Evolutionary conservation across 2,888 invertebrate species (phyloP).

Genomic region (Idaea dimidiata): DNA sequence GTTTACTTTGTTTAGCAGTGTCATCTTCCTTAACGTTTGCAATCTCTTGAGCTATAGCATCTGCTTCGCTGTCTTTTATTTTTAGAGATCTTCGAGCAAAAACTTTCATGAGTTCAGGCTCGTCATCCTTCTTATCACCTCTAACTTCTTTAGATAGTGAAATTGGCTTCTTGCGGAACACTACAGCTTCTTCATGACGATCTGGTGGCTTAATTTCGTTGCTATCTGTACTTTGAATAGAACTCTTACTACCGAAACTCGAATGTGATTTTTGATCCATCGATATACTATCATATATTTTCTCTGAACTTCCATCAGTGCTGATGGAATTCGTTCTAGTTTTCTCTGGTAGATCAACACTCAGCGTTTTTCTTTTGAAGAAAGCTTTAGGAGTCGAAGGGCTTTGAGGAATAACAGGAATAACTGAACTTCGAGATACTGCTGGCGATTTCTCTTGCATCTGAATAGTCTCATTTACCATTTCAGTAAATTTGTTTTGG

Average conservation of each 20-base stretch:
- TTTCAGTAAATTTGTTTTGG: conserved; percentile 49
- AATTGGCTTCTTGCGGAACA: conserved; percentile 80
- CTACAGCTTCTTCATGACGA: conserved; percentile 71
- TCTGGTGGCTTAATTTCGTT: conserved; percentile 66
- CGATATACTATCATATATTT: conserved; percentile 70
- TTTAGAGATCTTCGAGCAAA: conserved; percentile 90
- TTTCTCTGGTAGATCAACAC: conserved; percentile 75
- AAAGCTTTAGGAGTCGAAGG: conserved; percentile 72
- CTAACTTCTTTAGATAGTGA: conserved; percentile 62
- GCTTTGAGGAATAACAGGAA: conserved; percentile 51
- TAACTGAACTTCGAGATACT: conserved; percentile 39
- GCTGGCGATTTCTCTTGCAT: conserved; percentile 54
- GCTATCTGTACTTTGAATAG: conserved; percentile 72
- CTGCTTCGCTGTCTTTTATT: conserved; percentile 86
- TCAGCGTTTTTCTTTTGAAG: conserved; percentile 78
- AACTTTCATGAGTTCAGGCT: conserved; percentile 90
- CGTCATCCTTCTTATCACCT: conserved; percentile 81
- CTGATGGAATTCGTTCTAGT: conserved; percentile 64
- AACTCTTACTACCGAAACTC: conserved; percentile 74
- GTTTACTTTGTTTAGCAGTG: conserved; percentile 55
- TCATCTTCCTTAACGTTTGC: conserved; percentile 67
- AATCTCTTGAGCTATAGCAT: conserved; percentile 80
- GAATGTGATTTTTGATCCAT: conserved; percentile 73
- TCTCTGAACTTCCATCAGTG: conserved; percentile 69
- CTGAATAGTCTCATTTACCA: conserved; percentile 39